Evolutionary conservation across 1,140 invertebrate genomes (phyloP).

Genomic region (Pseudoatta argentina): DNA sequence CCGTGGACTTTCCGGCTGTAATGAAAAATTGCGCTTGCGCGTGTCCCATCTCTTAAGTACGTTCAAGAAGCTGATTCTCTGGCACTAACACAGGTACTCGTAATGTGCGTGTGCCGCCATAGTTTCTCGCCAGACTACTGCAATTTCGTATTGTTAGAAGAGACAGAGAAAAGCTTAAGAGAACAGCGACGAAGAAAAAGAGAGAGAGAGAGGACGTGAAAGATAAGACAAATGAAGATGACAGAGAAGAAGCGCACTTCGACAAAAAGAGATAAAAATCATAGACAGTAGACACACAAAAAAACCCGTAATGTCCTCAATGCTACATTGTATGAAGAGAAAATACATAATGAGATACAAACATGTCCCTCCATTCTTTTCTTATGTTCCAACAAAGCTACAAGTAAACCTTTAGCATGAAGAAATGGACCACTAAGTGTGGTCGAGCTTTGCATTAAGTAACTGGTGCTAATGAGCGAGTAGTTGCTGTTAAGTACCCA

Average conservation of each 20-base stretch:
- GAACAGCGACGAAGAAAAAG: neutral
- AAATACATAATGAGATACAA: conserved; percentile 25
- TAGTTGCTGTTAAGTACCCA: conserved; percentile 31
- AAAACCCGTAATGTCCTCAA: conserved; percentile 9
- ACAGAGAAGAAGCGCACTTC: neutral
- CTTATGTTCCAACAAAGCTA: neutral
- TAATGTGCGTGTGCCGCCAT: conserved; percentile 38
- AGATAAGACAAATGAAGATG: conserved; percentile 35
- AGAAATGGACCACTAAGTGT: conserved; percentile 36
- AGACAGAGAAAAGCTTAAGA: neutral
- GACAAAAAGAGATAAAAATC: conserved; percentile 11
- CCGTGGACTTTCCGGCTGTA: conserved; percentile 26
- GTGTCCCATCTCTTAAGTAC: conserved; percentile 46
- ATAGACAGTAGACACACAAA: neutral
- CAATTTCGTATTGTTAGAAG: conserved; percentile 59
- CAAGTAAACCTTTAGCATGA: conserved; percentile 9
- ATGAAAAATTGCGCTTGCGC: conserved; percentile 65
- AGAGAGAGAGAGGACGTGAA: no score
- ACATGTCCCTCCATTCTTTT: neutral
- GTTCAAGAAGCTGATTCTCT: conserved; percentile 36
- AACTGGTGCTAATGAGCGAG: conserved; percentile 39
- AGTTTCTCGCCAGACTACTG: conserved; percentile 28
- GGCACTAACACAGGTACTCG: conserved; percentile 11
- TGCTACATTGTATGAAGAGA: neutral
- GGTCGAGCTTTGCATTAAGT: conserved; percentile 38